Evolutionary conservation across 2,113 vertebrate genomes (phyloP), one percentile per base, ranked within the genome.

Genomic region (Boulengeromyrus knoepffleri): DNA sequence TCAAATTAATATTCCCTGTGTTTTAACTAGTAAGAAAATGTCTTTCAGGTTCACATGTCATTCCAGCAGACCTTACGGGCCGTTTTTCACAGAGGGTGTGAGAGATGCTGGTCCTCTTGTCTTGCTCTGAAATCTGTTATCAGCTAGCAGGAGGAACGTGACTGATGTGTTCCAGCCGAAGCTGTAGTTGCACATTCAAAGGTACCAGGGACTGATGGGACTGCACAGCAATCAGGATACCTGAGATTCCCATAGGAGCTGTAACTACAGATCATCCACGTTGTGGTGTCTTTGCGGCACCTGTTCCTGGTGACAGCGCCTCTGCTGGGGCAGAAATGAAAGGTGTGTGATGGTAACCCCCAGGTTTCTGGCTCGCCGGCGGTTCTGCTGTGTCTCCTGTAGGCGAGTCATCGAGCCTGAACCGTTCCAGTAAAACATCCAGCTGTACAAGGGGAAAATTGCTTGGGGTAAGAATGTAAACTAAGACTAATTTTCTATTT

Each of bases 1-100:
- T 95, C 90, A 95, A 95, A 95, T 94, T 95, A 96, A 96, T 94
- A 96, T 92, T 94, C 92, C 92, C 92, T 6, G 90, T 95, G 93
- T 94, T 93, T 93, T 39, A 80, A 62, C 21, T n/a, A 62, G 24
- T 56, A 56, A 56, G 53, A 56, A 21, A 56, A 56, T 56, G 56
- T n/a, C 21, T 62, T 62, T 62, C 56, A 62, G 56, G 21, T 62
- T 58, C 21, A 58, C 56, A 0, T 58, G 56, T 58, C 21, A 9
- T n/a, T 62, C 58, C 7, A 27, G 58, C 24, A 66, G 24, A 27
- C 24, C 10, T 9, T n/a, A 24, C 1, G 58, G 58, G 7, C 56
- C 21, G 2, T 62, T 66, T 58, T 66, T 24, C 24, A 24, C 58
- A 27, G 58, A 62, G 21, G 21, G 24, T 62, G 7, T n/a, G 1